These are phyloP conservation scores for Drosophila meridiana DNA, from an alignment of 2,888 invertebrate genomes.

Conservation along the genomic window DNA sequence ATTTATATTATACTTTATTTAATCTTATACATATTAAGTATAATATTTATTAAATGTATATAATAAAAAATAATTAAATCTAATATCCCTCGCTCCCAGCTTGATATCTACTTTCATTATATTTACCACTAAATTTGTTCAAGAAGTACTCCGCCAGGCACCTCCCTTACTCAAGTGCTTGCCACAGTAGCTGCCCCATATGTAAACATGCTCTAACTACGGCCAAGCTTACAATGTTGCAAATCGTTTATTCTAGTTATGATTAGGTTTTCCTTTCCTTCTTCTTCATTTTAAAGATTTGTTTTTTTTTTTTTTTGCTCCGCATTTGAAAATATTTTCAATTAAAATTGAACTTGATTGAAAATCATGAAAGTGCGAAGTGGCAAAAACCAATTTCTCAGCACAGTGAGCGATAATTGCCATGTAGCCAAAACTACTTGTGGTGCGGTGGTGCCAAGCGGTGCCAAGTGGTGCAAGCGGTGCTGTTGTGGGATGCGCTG, in stretches of 20 bases:
- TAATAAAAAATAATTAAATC: neutral
- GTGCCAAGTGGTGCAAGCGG: conserved; percentile 4
- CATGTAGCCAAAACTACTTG: conserved; percentile 36
- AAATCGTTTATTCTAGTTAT: conserved; percentile 23
- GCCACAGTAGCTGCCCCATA: conserved; percentile 12
- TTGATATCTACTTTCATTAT: neutral
- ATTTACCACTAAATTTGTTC: neutral
- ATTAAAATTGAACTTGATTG: conserved; percentile 81
- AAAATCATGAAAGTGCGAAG: conserved; percentile 80
- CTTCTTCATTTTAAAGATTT: conserved; percentile 28
- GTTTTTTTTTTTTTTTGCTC: conserved; percentile 5
- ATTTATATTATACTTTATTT: too few species aligned
- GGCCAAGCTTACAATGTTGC: conserved; percentile 30
- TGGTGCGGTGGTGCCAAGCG: conserved; percentile 1
- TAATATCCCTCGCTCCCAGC: neutral
- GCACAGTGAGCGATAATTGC: conserved; percentile 81
- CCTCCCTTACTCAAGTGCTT: too few species aligned
- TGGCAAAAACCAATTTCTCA: conserved; percentile 80
- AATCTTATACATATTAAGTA: too few species aligned
- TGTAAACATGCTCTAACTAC: neutral
- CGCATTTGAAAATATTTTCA: conserved; percentile 73
- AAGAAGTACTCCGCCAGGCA: neutral
- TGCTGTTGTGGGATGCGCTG: conserved; percentile 78
- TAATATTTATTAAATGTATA: too few species aligned
- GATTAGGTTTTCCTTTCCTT: conserved; percentile 25